These are phyloP conservation scores for Dryas iulia DNA, from an alignment of 1,140 invertebrate genomes.

Conservation along the genomic window DNA sequence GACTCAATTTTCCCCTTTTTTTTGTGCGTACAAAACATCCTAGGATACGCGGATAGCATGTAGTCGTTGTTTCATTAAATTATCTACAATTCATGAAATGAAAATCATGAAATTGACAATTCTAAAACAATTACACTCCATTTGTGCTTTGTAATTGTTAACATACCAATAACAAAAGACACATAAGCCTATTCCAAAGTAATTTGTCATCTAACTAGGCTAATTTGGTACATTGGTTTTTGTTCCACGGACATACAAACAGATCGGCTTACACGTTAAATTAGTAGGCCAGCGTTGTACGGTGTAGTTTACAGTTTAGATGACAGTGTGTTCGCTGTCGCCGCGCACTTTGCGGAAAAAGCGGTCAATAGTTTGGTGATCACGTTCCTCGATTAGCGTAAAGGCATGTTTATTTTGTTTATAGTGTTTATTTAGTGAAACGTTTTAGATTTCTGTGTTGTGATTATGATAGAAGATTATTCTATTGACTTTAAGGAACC, in stretches of 20 bases:
- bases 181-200: neutral
- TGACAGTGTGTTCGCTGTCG: neutral
- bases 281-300: neutral
- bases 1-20: no score
- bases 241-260: neutral
- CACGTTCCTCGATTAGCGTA: conserved; percentile 10
- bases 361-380: neutral
- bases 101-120: no score
- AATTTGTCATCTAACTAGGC: neutral
- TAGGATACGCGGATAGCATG: no score
- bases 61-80: no score
- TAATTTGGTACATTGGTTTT: neutral
- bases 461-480: no score
- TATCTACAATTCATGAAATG: no score
- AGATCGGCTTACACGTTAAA: neutral
- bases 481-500: no score
- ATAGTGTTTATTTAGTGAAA: neutral
- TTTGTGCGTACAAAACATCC: no score
- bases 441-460: neutral
- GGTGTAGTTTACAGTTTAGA: neutral
- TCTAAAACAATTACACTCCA: no score
- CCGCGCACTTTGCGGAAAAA: neutral
- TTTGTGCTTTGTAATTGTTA: neutral
- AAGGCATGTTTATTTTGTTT: neutral
- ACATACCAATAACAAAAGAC: neutral